Base-by-base conservation (phyloP, 2,797 vertebrate species). In the Chromis chromis region DNA sequence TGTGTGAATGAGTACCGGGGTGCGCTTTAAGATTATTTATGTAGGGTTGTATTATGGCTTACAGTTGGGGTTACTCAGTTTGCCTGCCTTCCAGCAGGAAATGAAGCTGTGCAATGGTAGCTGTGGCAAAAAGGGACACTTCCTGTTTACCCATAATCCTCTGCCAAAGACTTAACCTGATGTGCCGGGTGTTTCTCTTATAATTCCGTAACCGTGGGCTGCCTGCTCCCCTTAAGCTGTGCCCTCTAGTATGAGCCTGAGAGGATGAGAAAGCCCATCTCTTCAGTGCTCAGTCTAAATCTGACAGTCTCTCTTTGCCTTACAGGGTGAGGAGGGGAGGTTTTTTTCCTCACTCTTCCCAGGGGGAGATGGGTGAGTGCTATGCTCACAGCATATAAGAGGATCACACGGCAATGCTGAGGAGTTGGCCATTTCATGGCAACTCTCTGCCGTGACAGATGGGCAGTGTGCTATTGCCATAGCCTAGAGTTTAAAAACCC, bases 371-470 rank as follows among this genome's bases (percentile, higher is more conserved):
- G 87, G 85, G 82, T 74, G 85, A 86, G 82, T 78, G 88, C 88
- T 87, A 87, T 73, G 84, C 83, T 88, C 82, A 81, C 77, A 87
- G 87, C 78, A 75, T 78, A 86, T 91, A 89, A 92, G 89, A 88
- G 88, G 89, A 92, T 92, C 91, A 90, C 78, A 85, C 68, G 54
- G 83, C 60, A 71, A 85, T 80, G 88, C 85, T 78, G 90, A 92
- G 90, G 82, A 92, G 86, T 85, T 90, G 85, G 88, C 85, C 89
- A 89, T 90, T 91, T 88, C 68, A 88, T 91, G 89, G 89, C 75
- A 78, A 88, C 83, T 90, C 85, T 89, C 77, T 64, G 82, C 78
- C 28, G 65, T 92, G 89, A 91, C 92, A 93, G 93, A 92, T 93
- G 92, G 92, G 83, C 87, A 89, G 85, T 79, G 85, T 76, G 86